Base-by-base conservation (phyloP, 1,140 invertebrate genomes). In the Calycopis cecrops region DNA sequence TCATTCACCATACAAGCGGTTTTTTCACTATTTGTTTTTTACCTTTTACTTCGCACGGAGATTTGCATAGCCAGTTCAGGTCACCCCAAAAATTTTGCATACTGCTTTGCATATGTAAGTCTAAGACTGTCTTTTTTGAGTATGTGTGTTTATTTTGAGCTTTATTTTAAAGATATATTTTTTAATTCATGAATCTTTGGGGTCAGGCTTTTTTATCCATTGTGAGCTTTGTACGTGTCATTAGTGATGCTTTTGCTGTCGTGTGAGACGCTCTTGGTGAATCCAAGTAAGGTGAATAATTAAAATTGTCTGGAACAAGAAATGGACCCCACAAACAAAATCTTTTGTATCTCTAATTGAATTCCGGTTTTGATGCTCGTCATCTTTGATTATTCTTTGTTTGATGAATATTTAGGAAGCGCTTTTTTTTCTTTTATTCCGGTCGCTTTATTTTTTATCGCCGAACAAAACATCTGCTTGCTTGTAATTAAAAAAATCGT, bases 1-100 rank as follows among this genome's bases (percentile, higher is more conserved):
- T 81, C 79, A 80, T 73, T 73, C 78, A 69, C 67, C 67, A 83
- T 78, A 80, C 68, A 79, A 67, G 71, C 71, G 77, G 80, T 77
- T 82, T 86, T 83, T 85, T 75, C 58, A 66, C 65, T 84, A 81
- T 87, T 87, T 87, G 81, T 87, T 85, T 87, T 82, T 83, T 69
- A 72, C 69, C 69, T 64, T 73, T 64, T 69, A 72, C 77, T 84
- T 87, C 84, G 79, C 84, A 87, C 81, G 84, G 67, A 74, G 80
- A 83, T 85, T 87, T 84, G 77, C 82, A 84, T 85, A 83, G 71
- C 79, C 72, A 61, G 82, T 82, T 80, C 67, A 52, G 67, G 67
- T 71, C 72, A 65, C 77, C 79, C 81, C 70, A 75, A 57, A 51
- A 55, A 54, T 64, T 80, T 71, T 68, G 75, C 62, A 67, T 65